phyloP scores from a whole-genome alignment of 37 sponge, comb jelly and placozoan species.

The Halichondria panicea region DNA sequence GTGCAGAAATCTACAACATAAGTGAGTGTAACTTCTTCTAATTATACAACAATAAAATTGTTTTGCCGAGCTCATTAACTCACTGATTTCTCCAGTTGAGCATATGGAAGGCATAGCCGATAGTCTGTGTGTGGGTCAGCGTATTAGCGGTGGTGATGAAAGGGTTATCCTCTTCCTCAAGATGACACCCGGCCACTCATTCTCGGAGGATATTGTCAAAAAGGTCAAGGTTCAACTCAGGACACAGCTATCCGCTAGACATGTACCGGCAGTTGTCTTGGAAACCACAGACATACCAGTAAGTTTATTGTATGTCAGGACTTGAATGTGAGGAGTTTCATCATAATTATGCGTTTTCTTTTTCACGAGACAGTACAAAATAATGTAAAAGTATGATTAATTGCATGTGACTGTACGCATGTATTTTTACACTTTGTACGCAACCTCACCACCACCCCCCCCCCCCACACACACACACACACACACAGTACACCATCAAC shows the following conservation, averaged over 20 bases:
- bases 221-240: conserved; percentile 75
- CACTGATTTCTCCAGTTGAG: conserved; percentile 63
- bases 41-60: background rate
- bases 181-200: conserved; percentile 73
- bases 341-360: background rate
- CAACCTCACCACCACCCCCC: background rate
- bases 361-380: background rate
- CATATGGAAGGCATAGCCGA: conserved; percentile 76
- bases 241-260: conserved; percentile 86
- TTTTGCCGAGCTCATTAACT: too few species aligned
- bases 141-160: conserved; percentile 80
- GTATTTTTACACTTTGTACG: background rate
- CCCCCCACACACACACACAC: background rate
- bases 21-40: conserved; percentile 65
- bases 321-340: background rate
- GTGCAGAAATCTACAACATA: conserved; percentile 97
- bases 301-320: too few species aligned
- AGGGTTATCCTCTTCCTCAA: conserved; percentile 96
- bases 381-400: background rate
- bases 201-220: conserved; percentile 63
- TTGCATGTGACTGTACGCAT: background rate
- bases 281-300: conserved; percentile 92
- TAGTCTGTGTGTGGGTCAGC: conserved; percentile 95
- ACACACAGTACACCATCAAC: conserved; percentile 87
- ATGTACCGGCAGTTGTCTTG: conserved; percentile 87